Conservation (phyloP, 2,888 invertebrate species). For the Toxonevra muliebris region DNA sequence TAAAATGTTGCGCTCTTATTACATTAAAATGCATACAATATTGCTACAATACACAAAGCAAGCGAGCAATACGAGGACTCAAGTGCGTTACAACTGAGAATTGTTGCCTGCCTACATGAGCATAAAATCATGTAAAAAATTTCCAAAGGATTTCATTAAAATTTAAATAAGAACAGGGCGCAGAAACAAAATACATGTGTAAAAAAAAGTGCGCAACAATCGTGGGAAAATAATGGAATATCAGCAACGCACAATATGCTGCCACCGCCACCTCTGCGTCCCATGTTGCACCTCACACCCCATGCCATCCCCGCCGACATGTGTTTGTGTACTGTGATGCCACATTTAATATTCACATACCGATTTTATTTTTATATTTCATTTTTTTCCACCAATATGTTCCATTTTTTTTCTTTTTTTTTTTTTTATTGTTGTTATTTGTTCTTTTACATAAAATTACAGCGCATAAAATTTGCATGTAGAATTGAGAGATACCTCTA, state of each 20-base stretch:
- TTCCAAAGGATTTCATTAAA: constrained; percentile 24
- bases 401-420: not conserved
- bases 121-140: constrained; percentile 23
- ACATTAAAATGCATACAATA: too few relatives aligned
- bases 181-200: not conserved
- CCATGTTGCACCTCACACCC: not conserved
- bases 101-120: not conserved
- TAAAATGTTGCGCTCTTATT: too few relatives aligned
- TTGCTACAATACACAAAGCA: not conserved
- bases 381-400: constrained; percentile 14
- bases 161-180: constrained; percentile 6
- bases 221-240: constrained; percentile 15
- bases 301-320: too few relatives aligned
- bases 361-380: constrained; percentile 8
- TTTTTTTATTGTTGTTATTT: not conserved
- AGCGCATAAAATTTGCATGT: constrained; percentile 28
- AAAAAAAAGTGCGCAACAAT: constrained; percentile 14
- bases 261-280: not conserved
- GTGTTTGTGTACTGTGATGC: not conserved
- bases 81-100: not conserved
- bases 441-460: constrained; percentile 21
- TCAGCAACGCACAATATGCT: constrained; percentile 21
- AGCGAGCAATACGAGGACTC: not conserved
- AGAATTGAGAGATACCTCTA: too few relatives aligned
- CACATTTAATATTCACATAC: constrained; percentile 27